Evolutionary conservation across 37 sponge, comb jelly and placozoan species (phyloP).

Genomic region (Crambe crambe): DNA sequence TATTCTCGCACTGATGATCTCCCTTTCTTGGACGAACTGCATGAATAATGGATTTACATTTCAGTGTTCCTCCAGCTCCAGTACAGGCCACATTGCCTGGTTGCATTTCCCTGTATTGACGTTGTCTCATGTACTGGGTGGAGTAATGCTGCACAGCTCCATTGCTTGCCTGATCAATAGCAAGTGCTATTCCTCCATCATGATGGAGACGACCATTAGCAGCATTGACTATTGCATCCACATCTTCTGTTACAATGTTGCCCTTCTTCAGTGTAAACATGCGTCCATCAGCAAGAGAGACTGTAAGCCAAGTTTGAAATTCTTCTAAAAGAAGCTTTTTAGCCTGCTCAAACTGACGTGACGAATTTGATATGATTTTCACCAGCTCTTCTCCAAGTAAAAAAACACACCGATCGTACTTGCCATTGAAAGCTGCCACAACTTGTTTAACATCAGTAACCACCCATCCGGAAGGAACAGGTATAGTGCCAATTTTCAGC

Average conservation of each 20-base stretch:
- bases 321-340: slow-evolving; percentile 6
- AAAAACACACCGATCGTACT: slow-evolving; percentile 22
- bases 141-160: slow-evolving; percentile 43
- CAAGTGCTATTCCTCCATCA: slow-evolving; percentile 71
- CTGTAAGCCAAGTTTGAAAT: not conserved
- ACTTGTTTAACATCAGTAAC: not conserved
- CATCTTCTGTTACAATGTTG: slow-evolving; percentile 58
- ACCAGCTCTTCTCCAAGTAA: slow-evolving; percentile 1
- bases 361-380: slow-evolving; percentile 21
- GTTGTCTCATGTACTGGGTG: slow-evolving; percentile 1
- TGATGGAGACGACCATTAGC: slow-evolving; percentile 64
- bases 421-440: not conserved
- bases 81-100: slow-evolving; percentile 55
- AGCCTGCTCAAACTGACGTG: slow-evolving; percentile 54
- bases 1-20: not conserved
- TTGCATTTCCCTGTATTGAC: slow-evolving; percentile 13
- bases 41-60: slow-evolving; percentile 62
- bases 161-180: slow-evolving; percentile 54
- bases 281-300: slow-evolving; percentile 11
- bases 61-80: slow-evolving; percentile 56
- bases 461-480: no score
- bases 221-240: slow-evolving; percentile 71
- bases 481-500: no score
- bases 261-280: slow-evolving; percentile 58
- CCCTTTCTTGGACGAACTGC: slow-evolving; percentile 62